phyloP scores from a whole-genome alignment of 2,888 invertebrate genomes.

The Leistus spinibarbis region DNA sequence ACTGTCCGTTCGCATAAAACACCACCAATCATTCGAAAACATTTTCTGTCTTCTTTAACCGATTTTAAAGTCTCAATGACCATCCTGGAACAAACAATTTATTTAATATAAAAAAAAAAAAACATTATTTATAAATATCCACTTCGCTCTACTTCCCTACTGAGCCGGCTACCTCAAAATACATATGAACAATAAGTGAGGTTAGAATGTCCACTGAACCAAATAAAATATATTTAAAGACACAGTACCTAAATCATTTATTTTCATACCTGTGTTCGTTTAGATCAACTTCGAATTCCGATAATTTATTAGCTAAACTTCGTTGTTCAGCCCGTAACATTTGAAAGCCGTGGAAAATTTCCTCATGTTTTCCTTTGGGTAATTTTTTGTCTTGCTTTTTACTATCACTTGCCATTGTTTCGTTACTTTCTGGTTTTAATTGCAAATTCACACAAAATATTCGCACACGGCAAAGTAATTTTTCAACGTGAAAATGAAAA shows the following conservation, averaged over 20 bases:
- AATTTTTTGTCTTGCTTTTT: conserved; percentile 55
- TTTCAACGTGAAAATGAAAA: background rate
- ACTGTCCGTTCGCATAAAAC: conserved; percentile 92
- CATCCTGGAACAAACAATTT: conserved; percentile 67
- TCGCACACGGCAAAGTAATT: conserved; percentile 16
- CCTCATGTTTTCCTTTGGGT: conserved; percentile 68
- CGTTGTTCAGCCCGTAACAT: conserved; percentile 86
- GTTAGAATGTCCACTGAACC: background rate
- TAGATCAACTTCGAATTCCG: conserved; percentile 91
- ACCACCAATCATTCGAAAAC: conserved; percentile 93
- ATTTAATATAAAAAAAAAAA: conserved; percentile 14
- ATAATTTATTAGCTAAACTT: conserved; percentile 82
- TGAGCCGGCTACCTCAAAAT: background rate
- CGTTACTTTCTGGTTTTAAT: background rate
- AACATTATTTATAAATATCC: background rate
- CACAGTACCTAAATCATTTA: background rate
- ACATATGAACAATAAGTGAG: background rate
- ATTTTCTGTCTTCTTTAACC: conserved; percentile 83
- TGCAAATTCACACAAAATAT: conserved; percentile 19
- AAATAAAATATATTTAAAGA: background rate
- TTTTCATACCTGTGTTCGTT: conserved; percentile 90
- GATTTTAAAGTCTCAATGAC: conserved; percentile 91
- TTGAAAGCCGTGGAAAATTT: conserved; percentile 88
- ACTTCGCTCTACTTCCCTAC: background rate
- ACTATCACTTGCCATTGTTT: conserved; percentile 54